Conservation (phyloP, 2,797 vertebrate species). For the Acrocephalus scirpaceus region DNA sequence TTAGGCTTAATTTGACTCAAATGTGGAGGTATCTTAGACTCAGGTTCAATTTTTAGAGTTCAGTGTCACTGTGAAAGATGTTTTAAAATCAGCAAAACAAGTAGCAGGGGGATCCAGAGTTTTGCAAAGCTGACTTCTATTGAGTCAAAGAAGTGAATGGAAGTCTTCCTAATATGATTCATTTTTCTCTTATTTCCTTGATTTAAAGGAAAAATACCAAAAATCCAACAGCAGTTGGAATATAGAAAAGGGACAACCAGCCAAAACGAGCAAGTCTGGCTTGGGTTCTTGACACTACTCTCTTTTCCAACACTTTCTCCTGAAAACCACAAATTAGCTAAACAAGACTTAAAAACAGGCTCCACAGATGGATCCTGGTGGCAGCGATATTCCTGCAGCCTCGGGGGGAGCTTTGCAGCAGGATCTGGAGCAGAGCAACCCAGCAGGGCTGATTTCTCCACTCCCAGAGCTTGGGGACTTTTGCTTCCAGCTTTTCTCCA, state of each 20-base stretch:
- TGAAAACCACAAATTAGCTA: neutral
- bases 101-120: neutral
- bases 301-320: constrained; percentile 4
- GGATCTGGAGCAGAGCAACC: neutral
- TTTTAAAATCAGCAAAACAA: neutral
- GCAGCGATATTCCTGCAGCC: neutral
- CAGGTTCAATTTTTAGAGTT: neutral
- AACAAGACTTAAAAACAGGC: neutral
- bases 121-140: neutral
- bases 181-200: neutral
- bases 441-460: neutral
- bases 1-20: neutral
- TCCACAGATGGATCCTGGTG: neutral
- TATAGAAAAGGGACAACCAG: neutral
- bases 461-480: neutral
- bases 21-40: neutral
- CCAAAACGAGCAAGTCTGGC: neutral
- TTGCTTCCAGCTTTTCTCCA: neutral
- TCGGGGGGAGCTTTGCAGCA: neutral
- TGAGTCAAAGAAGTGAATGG: neutral
- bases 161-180: neutral
- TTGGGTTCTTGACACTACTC: neutral
- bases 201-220: neutral
- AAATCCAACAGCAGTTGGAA: neutral
- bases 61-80: neutral